Evolutionary conservation across 2,888 invertebrate species (phyloP).

Genomic region (Microchrysa polita): DNA sequence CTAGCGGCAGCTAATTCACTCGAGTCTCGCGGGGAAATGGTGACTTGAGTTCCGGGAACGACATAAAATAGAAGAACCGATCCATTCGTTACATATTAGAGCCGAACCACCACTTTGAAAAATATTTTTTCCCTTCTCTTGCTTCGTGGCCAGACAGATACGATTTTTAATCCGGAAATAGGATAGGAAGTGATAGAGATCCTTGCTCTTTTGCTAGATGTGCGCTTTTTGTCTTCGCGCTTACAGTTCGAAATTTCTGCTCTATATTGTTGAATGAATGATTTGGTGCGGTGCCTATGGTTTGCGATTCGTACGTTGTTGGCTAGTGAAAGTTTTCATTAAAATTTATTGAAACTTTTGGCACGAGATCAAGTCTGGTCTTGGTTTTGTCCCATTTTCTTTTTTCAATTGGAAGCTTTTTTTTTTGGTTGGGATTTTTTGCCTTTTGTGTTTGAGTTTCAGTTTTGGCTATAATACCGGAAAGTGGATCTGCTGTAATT

Average conservation of each 20-base stretch:
- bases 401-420: background rate
- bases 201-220: background rate
- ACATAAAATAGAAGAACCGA: background rate
- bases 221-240: background rate
- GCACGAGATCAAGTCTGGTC: slow-evolving; percentile 43
- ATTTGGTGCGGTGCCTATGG: background rate
- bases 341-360: slow-evolving; percentile 48
- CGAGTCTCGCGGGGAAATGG: too few species aligned
- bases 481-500: too few species aligned
- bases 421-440: too few species aligned
- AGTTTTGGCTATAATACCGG: too few species aligned
- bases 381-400: background rate
- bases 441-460: too few species aligned
- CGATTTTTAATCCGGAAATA: slow-evolving; percentile 6
- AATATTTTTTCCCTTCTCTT: background rate
- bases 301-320: slow-evolving; percentile 17
- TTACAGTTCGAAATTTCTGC: too few species aligned
- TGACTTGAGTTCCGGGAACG: too few species aligned
- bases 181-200: background rate
- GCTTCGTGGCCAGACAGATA: slow-evolving; percentile 1
- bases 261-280: background rate
- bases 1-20: too few species aligned
- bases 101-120: too few species aligned
- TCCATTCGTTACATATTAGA: background rate
- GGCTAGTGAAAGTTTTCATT: slow-evolving; percentile 47